Conservation (phyloP, 2,797 vertebrate genomes). For the Pseudochromis fuscus region DNA sequence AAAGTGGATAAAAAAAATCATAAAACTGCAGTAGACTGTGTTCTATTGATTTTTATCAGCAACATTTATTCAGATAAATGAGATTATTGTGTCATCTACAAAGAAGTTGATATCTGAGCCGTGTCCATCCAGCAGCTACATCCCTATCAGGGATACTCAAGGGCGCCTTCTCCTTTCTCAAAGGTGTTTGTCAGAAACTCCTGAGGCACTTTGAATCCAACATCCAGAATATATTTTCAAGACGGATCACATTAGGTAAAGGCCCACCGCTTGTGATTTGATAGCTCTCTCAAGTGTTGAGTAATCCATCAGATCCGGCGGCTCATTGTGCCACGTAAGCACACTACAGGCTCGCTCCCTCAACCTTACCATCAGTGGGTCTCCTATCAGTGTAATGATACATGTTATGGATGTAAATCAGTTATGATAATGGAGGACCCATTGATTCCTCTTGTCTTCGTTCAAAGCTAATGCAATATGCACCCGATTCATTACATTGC, state of each 20-base stretch:
- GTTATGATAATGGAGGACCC: slow-evolving; percentile 69
- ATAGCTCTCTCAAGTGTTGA: slow-evolving; percentile 29
- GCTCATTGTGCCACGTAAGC: slow-evolving; percentile 43
- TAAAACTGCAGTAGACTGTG: not conserved
- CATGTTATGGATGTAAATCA: slow-evolving; percentile 68
- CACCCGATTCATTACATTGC: slow-evolving; percentile 59
- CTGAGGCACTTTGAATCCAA: not conserved
- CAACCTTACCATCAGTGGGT: slow-evolving; percentile 37
- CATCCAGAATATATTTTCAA: not conserved
- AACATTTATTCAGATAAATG: too few relatives aligned
- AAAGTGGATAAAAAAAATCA: not conserved
- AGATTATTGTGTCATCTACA: too few relatives aligned
- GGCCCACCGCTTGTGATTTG: slow-evolving; percentile 4
- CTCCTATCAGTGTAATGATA: slow-evolving; percentile 58
- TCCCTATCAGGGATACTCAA: not conserved
- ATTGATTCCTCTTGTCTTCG: slow-evolving; percentile 71
- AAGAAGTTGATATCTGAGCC: too few relatives aligned
- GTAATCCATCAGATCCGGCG: slow-evolving; percentile 30
- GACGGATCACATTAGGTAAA: not conserved
- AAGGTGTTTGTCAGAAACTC: not conserved
- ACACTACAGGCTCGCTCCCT: slow-evolving; percentile 30
- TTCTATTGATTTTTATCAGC: not conserved
- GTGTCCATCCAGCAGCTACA: too few relatives aligned
- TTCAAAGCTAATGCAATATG: slow-evolving; percentile 68
- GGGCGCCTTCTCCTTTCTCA: not conserved